Evolutionary conservation across 2,113 vertebrate genomes (phyloP).

Genomic region (Dermatemys mawii): DNA sequence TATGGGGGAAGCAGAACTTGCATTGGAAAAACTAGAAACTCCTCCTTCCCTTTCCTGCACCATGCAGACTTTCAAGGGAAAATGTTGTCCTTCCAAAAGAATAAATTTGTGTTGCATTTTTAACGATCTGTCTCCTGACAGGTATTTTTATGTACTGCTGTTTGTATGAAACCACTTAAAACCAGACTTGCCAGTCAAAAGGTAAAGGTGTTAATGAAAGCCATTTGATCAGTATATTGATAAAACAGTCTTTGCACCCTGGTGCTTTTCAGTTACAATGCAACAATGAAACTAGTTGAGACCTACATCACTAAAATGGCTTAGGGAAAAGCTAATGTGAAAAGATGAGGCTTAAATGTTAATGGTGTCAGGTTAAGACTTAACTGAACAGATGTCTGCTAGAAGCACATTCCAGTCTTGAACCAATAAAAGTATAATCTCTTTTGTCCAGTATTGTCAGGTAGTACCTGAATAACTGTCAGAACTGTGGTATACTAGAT

Average conservation of each 20-base stretch:
- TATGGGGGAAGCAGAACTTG: neutral
- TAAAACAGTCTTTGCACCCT: neutral
- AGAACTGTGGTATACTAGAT: neutral
- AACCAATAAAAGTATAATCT: neutral
- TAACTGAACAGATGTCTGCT: neutral
- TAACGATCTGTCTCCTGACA: neutral
- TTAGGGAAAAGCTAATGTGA: conserved; percentile 19
- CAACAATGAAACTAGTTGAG: conserved; percentile 24
- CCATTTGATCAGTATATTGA: neutral
- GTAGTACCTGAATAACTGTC: neutral
- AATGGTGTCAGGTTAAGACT: neutral
- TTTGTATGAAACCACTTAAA: neutral
- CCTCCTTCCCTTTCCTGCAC: neutral
- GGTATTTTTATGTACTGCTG: neutral
- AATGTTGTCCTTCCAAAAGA: accelerated
- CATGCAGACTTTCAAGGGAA: neutral
- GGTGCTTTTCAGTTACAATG: conserved; percentile 2
- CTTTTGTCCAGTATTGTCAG: accelerated
- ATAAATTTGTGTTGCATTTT: neutral
- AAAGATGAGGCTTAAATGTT: conserved; percentile 18
- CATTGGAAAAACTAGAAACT: neutral
- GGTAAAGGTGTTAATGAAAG: conserved; percentile 3
- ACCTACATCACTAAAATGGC: neutral
- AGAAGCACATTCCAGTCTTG: neutral
- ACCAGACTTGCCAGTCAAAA: neutral